Base-by-base conservation (phyloP, 2,888 invertebrate species). In the Eumerus sabulonum region DNA sequence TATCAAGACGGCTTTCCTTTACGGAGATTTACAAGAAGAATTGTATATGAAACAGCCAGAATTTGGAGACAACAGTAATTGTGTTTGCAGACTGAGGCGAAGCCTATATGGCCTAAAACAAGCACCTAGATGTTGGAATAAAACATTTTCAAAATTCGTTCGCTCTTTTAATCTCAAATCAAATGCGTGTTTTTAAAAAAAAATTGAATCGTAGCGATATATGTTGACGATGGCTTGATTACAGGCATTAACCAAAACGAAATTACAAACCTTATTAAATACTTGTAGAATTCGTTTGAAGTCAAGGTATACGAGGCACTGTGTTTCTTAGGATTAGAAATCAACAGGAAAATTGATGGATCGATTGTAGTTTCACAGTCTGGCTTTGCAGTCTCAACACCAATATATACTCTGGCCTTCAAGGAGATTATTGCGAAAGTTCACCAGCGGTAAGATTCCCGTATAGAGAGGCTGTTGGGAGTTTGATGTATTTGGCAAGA, bases 91-190 rank as follows among this genome's bases (percentile, higher is more conserved):
- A 42, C 56, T 83, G 9, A 51, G 56, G 14, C 82, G 76, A 40
- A 76, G 81, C 16, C 35, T 83, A 4, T 83, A 83, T 64, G 82
- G 82, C 7, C 47, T 83, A 9, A 84, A 83, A 40, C 83, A 84
- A 74, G 68, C 82, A 11, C 73, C 51, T 9, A 62, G 62, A 19
- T 62, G 62, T 51, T 62, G 62, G 27, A 66, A 66, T 40, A 48
- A 45, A 14, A 54, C 11, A 9, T 66, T 66, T 14, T 40, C 27
- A 9, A 56, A 42, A 35, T 56, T 48, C 38, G 27, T 66, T 1
- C 19, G 48, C 27, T 66, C 66, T 1, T 56, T 66, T 56, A 27
- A 66, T 45, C 48, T 56, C 18, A 64, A 64, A 14, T 51, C 36
- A n/a, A 53, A 18, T 12, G 63, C 13, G 54, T 54, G 11, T 54